Evolutionary conservation across 1,140 invertebrate species (phyloP), one percentile per base, ranked within the genome.

Genomic region (Tetramorium parvispinum): DNA sequence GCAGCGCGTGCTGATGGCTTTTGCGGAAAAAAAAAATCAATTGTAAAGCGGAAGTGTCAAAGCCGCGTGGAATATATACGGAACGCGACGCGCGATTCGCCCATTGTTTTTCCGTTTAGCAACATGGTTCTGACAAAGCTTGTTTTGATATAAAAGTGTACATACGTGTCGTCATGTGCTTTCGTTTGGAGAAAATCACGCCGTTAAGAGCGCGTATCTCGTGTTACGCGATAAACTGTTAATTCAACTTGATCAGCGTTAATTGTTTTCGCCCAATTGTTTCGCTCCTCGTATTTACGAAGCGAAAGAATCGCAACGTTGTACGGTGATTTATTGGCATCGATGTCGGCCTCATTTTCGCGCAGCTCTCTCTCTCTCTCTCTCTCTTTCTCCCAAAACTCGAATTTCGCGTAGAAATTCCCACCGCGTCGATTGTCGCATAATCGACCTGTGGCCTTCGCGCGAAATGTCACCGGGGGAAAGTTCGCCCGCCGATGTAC

Each of bases 371-470:
- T 32, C 32, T 32, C 27, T 27, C 27, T 27, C 27, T 27, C 32
- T 32, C 4, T 32, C 32, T 32, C 32, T n/a, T n/a, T 32, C 32
- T 46, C 63, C 16, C 53, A 32, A 46, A 43, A 68, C 70, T 27
- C 18, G 68, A 81, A 57, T 81, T 46, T 75, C 57, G 27, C 68
- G 40, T 24, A 46, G 79, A 83, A 46, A 83, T 70, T 83, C 68
- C 40, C 68, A 83, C 24, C n/a, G 68, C 68, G 79, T 37, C 55
- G 46, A 83, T 83, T n/a, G 79, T 61, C 24, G 79, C 68, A 49
- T 75, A 75, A 83, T 83, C 79, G 53, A 83, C 68, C 53, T 46
- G n/a, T 40, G 40, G 53, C 51, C 40, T 37, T 73, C 40, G 79
- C 68, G 51, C 70, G 24, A 83, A 75, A 83, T 73, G 53, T 83